phyloP scores from a whole-genome alignment of 2,888 invertebrate genomes.

The Aporophyla nigra region DNA sequence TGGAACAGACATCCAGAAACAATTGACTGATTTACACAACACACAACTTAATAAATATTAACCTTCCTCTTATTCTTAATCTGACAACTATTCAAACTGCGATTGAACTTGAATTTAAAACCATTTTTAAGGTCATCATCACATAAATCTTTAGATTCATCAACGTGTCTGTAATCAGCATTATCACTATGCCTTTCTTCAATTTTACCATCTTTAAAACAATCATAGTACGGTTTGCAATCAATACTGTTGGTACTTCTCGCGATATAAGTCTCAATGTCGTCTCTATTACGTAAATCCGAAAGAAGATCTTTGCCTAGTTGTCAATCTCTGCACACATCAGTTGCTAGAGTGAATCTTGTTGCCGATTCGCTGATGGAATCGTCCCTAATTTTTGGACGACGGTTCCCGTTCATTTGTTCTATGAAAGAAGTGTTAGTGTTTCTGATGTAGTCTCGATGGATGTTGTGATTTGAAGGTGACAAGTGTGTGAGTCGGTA shows the following conservation, averaged over 20 bases:
- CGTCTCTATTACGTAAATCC: conserved; percentile 78
- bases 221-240: conserved; percentile 88
- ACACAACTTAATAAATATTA: conserved; percentile 67
- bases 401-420: conserved; percentile 84
- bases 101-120: conserved; percentile 85
- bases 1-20: conserved; percentile 37
- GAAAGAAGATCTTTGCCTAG: conserved; percentile 74
- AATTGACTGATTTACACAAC: conserved; percentile 41
- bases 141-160: conserved; percentile 76
- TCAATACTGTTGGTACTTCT: conserved; percentile 86
- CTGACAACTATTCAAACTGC: conserved; percentile 86
- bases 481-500: conserved; percentile 87
- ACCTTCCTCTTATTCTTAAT: conserved; percentile 83
- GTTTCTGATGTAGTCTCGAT: conserved; percentile 84
- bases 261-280: conserved; percentile 81
- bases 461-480: conserved; percentile 87
- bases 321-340: conserved; percentile 87
- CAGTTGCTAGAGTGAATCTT: conserved; percentile 85
- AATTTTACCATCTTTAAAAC: conserved; percentile 79
- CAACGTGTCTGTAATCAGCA: conserved; percentile 81
- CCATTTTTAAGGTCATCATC: conserved; percentile 80
- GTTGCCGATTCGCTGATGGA: conserved; percentile 85
- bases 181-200: conserved; percentile 84
- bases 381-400: conserved; percentile 83
- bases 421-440: conserved; percentile 88